A percentile compares a stretch with the other conserved stretches of the same genome.
These are phyloP conservation scores for Bombus pyrosoma DNA, from an alignment of 1,140 invertebrate species.

Conservation along the genomic window DNA sequence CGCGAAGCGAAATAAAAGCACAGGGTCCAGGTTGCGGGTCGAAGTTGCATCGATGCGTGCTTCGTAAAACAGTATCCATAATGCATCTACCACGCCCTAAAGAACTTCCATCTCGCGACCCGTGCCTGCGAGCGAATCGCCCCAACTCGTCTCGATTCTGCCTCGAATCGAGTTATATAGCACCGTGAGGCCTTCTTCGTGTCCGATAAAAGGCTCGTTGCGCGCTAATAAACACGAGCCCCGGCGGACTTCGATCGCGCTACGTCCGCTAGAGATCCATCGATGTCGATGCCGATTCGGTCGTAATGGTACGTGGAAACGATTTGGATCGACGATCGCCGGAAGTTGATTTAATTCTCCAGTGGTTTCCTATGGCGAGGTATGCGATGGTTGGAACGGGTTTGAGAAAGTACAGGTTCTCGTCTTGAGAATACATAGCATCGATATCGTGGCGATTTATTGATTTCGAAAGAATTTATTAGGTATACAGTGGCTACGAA, in stretches of 20 bases:
- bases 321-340: constrained; percentile 16
- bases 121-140: constrained; percentile 6
- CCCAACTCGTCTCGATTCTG: neutral
- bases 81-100: constrained; percentile 65
- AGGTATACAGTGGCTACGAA: no score
- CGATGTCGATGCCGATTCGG: constrained; percentile 9
- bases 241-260: neutral
- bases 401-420: neutral
- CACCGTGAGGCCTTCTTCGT: neutral
- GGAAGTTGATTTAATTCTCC: constrained; percentile 10
- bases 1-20: constrained; percentile 18
- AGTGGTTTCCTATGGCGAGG: neutral
- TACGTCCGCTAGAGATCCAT: neutral
- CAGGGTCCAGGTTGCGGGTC: neutral
- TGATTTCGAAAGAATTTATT: neutral
- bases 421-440: neutral
- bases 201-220: constrained; percentile 28
- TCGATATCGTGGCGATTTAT: neutral
- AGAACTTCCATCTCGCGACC: constrained; percentile 40
- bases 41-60: constrained; percentile 32
- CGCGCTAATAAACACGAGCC: constrained; percentile 19
- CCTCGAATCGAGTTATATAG: constrained; percentile 19
- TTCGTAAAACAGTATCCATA: constrained; percentile 55
- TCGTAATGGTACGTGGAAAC: constrained; percentile 32
- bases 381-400: neutral